These are phyloP conservation scores for Proterorhinus semilunaris DNA, from an alignment of 2,113 vertebrate species.

Conservation along the genomic window DNA sequence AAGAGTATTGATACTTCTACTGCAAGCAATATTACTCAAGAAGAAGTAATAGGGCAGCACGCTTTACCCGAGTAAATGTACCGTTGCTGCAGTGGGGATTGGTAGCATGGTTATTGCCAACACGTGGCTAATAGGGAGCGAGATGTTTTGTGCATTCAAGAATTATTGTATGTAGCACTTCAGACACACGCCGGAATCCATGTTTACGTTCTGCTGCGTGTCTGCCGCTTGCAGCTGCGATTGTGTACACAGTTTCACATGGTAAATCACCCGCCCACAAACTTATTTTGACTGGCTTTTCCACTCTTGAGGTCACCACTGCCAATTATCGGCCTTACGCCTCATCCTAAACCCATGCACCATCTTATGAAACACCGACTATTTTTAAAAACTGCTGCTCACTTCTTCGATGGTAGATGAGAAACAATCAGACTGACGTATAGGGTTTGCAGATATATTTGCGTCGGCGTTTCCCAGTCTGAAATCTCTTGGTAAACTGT, in stretches of 20 bases:
- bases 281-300: constrained; percentile 24
- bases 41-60: no score
- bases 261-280: neutral
- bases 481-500: no score
- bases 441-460: no score
- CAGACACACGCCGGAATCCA: neutral
- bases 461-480: no score
- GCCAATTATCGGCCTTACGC: neutral
- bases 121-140: neutral
- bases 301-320: constrained; percentile 2
- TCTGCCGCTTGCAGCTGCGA: neutral
- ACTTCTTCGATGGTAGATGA: no score
- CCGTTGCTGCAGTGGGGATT: no score
- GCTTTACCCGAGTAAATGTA: no score
- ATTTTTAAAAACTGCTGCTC: neutral
- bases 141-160: neutral
- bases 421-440: no score
- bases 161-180: neutral
- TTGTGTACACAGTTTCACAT: neutral
- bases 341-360: neutral
- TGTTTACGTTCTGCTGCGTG: neutral
- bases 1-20: no score
- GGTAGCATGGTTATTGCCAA: neutral
- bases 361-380: no score
- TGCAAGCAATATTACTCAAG: neutral